These are phyloP conservation scores for Vicugna pacos DNA, from an alignment of 2,113 vertebrate species.

Conservation along the genomic window DNA sequence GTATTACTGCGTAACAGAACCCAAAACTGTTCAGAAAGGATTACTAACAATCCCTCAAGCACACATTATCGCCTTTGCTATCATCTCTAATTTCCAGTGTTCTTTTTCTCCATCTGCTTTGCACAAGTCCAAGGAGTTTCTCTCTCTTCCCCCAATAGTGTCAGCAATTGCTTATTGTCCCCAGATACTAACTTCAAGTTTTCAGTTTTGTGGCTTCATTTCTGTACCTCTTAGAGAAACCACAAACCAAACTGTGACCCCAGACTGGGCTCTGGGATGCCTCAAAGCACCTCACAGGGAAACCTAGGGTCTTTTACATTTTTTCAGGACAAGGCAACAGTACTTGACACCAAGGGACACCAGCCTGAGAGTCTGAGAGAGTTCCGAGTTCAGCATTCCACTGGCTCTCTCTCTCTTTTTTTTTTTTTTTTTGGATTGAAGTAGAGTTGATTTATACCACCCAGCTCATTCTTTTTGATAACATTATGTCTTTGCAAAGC, in stretches of 20 bases:
- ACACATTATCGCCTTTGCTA: neutral
- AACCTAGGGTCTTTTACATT: neutral
- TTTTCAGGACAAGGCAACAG: neutral
- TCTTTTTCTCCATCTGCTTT: slow-evolving; percentile 1
- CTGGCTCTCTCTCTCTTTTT: too few relatives aligned
- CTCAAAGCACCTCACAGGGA: neutral
- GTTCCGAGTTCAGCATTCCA: neutral
- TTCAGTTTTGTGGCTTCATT: neutral
- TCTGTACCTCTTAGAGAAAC: neutral
- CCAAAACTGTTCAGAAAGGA: neutral
- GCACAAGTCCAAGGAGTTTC: neutral
- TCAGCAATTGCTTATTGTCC: neutral
- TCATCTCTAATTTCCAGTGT: neutral
- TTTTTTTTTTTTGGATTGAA: too few relatives aligned
- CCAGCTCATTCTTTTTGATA: neutral
- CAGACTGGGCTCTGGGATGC: neutral
- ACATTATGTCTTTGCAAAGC: neutral
- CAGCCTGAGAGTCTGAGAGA: neutral
- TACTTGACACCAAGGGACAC: neutral
- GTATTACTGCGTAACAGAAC: neutral
- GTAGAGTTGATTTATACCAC: too few relatives aligned
- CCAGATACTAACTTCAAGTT: neutral
- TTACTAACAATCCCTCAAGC: neutral
- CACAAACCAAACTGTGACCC: neutral
- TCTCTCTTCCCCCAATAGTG: neutral